Base-by-base conservation (phyloP, 1,140 invertebrate genomes). In the Radopholus similis region DNA sequence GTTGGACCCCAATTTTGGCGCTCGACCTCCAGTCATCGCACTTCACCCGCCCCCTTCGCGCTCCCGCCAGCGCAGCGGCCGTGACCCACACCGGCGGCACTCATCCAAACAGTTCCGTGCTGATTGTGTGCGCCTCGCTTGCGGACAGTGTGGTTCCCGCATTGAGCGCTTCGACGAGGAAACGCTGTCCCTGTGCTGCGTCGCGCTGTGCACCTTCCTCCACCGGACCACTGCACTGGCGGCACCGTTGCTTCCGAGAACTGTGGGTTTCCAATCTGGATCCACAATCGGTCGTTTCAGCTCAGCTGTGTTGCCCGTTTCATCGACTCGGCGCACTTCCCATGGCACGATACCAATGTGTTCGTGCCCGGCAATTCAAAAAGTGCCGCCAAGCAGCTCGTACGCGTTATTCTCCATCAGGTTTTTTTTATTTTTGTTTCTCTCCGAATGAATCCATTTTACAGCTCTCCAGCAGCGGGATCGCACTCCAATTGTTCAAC, bases 141-240 rank as follows among this genome's bases (percentile, higher is more conserved):
- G 86, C 74, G 74, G 78, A 11, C 82, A 83, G 68, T 87, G 86
- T 76, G 82, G 82, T 71, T 91, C 44, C 87, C 42, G 35, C 11
- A 18, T 90, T 72, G 94, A 99, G 85, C 89, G 93, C 78, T 98
- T 97, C 83, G 92, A 90, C 72, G 94, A 98, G 83, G 94, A 98
- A 83, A 95, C 97, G 82, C 86, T 98, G 38, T 93, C 92, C 0
- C 85, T 97, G 28, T 92, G 93, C 80, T 91, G 98, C 68, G 91
- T 96, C 30, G 90, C 91, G 62, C 84, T 97, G 53, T 91, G 91
- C 26, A 97, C 95, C 1, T 97, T 94, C 83, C 91, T 98, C 66
- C 93, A 97, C 83, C 86, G 94, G 44, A 93, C 97, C 82, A 93
- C 95, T 6, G 88, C 89, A 6, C 76, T 97, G 76, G 93, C 95